Evolutionary conservation across 2,113 vertebrate genomes (phyloP).

Genomic region (Micronisus gabar): DNA sequence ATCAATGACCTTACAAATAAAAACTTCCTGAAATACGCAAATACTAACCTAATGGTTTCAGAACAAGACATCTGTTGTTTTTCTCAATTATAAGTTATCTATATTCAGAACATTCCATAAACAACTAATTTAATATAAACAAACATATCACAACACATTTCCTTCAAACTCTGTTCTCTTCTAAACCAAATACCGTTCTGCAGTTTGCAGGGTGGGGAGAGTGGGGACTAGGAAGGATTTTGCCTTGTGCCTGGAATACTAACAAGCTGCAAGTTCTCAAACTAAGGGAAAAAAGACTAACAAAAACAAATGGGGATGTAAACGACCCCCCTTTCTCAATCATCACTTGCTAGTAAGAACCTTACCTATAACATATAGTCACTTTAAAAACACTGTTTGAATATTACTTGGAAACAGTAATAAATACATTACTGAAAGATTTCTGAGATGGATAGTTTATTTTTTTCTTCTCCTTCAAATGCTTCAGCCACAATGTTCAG

Average conservation of each 20-base stretch:
- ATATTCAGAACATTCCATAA: not conserved
- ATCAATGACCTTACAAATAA: not conserved
- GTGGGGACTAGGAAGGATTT: not conserved
- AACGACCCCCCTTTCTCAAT: not conserved
- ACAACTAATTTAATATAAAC: not conserved
- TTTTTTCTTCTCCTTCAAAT: not conserved
- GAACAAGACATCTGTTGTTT: not conserved
- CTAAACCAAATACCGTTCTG: not conserved
- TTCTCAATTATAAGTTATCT: not conserved
- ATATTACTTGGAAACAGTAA: not conserved
- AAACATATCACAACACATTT: not conserved
- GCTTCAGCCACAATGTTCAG: not conserved
- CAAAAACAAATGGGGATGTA: not conserved
- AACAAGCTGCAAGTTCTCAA: not conserved
- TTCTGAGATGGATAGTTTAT: not conserved
- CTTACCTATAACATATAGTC: not conserved
- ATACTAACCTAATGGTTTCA: not conserved
- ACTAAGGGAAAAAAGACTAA: not conserved
- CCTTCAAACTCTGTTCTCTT: not conserved
- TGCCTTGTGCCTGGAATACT: not conserved
- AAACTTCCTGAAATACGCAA: not conserved
- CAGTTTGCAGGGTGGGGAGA: not conserved
- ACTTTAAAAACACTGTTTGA: not conserved
- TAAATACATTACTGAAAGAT: not conserved
- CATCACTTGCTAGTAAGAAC: not conserved